Conservation (phyloP, 2,797 vertebrate genomes). For the Sebastes diaconus region DNA sequence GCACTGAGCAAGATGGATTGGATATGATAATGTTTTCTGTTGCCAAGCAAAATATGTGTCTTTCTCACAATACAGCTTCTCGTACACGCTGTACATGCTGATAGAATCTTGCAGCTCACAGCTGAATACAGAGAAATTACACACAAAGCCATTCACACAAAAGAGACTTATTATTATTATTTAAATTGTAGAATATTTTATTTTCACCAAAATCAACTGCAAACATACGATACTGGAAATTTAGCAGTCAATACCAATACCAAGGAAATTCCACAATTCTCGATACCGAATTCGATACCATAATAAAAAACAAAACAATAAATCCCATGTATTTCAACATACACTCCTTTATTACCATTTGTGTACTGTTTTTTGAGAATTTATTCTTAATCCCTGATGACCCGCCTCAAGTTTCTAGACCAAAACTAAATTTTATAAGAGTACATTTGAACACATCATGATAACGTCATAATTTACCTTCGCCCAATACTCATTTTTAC, state of each 20-base stretch:
- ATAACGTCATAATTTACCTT: too few relatives aligned
- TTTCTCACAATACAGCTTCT: constrained; percentile 51
- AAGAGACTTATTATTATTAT: not conserved
- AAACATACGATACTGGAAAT: not conserved
- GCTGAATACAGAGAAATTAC: constrained; percentile 11
- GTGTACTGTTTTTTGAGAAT: too few relatives aligned
- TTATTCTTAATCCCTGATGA: too few relatives aligned
- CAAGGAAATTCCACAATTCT: too few relatives aligned
- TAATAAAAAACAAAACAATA: too few relatives aligned
- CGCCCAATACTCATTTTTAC: too few relatives aligned
- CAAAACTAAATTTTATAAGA: too few relatives aligned
- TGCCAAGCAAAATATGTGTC: constrained; percentile 67
- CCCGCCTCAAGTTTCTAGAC: accelerated
- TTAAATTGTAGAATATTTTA: not conserved
- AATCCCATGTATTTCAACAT: too few relatives aligned
- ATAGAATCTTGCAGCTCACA: constrained; percentile 36
- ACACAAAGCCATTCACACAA: not conserved
- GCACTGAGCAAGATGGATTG: constrained; percentile 46
- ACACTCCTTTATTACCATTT: too few relatives aligned
- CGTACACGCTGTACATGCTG: constrained; percentile 14
- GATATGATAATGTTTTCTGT: constrained; percentile 62
- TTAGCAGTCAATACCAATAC: too few relatives aligned
- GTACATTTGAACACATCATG: too few relatives aligned
- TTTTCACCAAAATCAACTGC: not conserved
- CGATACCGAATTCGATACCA: too few relatives aligned